Conservation (phyloP, 2,888 invertebrate genomes). For the Hedychridium roseum region DNA sequence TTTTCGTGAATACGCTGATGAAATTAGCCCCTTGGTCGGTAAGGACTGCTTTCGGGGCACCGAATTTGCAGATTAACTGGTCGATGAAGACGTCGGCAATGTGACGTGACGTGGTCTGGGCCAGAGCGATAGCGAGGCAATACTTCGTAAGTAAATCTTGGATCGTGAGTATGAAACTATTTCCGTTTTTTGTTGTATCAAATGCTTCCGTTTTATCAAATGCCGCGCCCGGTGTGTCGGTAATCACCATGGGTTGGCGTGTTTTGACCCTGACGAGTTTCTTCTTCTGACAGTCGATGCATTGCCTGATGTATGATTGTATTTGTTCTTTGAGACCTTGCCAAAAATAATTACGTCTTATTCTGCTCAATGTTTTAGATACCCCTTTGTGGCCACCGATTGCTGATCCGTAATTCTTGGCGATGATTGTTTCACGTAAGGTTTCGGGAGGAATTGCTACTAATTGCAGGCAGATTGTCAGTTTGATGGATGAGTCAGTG, state of each 20-base stretch:
- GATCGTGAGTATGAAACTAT: too few species aligned
- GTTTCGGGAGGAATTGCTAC: too few species aligned
- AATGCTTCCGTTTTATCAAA: conserved; percentile 22
- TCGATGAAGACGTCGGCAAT: conserved; percentile 2
- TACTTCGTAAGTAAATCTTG: conserved; percentile 9
- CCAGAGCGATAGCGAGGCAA: conserved; percentile 3
- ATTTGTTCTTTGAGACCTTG: conserved; percentile 3
- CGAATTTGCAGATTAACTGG: conserved; percentile 10
- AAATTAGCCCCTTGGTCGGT: conserved; percentile 8
- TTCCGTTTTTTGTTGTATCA: conserved; percentile 1
- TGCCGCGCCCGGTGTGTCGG: conserved; percentile 14
- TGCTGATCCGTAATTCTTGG: too few species aligned
- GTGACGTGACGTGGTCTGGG: background rate
- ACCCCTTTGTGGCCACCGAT: conserved; percentile 23
- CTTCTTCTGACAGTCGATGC: conserved; percentile 14
- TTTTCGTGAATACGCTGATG: conserved; percentile 1
- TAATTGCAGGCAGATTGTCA: too few species aligned
- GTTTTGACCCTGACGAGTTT: conserved; percentile 21
- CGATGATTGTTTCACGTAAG: too few species aligned
- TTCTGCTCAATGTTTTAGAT: conserved; percentile 13
- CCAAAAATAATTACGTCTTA: conserved; percentile 11
- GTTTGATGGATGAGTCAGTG: too few species aligned
- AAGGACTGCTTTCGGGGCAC: background rate
- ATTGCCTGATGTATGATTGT: conserved; percentile 10
- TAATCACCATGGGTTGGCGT: conserved; percentile 13